Evolutionary conservation across 2,113 vertebrate genomes (phyloP).

Genomic region (Neogobius melanostomus): DNA sequence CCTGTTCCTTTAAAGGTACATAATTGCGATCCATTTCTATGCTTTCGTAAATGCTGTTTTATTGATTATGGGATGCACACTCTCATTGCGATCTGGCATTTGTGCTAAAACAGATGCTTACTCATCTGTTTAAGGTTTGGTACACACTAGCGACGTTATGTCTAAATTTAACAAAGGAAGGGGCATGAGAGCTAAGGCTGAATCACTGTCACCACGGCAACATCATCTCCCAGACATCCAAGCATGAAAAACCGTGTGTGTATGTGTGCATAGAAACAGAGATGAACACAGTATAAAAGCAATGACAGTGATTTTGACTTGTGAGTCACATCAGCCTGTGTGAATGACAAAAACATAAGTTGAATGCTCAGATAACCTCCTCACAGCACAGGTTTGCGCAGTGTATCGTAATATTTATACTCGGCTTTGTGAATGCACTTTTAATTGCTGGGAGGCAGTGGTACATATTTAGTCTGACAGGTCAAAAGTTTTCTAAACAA

Average conservation of each 20-base stretch:
- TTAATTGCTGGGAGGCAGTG: conserved; percentile 26
- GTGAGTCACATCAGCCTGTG: neutral
- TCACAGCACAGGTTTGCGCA: conserved; percentile 5
- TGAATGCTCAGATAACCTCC: conserved; percentile 1
- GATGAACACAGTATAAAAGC: neutral
- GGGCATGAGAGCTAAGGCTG: conserved; percentile 40
- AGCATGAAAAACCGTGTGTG: conserved; percentile 24
- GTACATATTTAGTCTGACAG: conserved; percentile 38
- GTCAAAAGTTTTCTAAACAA: conserved; percentile 70
- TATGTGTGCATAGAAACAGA: neutral
- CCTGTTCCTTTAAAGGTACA: too few relatives aligned
- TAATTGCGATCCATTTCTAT: neutral
- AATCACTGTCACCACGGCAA: conserved; percentile 58
- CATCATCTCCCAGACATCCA: conserved; percentile 38
- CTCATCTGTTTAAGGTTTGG: neutral
- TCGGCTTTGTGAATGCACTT: conserved; percentile 22
- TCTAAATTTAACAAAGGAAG: conserved; percentile 49
- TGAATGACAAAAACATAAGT: conserved; percentile 1
- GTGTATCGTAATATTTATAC: conserved; percentile 42
- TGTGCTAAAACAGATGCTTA: neutral
- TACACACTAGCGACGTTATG: conserved; percentile 19
- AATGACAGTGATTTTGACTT: neutral
- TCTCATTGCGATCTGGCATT: neutral
- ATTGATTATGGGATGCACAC: neutral
- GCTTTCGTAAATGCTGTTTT: neutral